Percentiles rank a stretch among this genome's conserved stretches.
These are phyloP conservation scores for Synanthedon vespiformis DNA, from an alignment of 2,888 invertebrate species.

Conservation along the genomic window DNA sequence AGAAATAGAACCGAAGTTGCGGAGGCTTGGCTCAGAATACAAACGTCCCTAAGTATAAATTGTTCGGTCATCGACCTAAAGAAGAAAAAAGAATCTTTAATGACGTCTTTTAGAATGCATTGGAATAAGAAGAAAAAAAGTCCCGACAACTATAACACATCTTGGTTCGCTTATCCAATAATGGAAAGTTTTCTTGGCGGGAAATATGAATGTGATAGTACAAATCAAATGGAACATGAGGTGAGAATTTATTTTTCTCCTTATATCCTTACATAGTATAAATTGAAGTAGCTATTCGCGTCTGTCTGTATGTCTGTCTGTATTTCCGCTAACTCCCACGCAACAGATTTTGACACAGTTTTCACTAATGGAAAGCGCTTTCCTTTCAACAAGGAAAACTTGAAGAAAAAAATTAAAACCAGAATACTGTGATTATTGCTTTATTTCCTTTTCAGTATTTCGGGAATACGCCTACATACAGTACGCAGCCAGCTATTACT, in stretches of 20 bases:
- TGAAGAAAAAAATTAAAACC: not conserved
- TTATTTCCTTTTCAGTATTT: conserved; percentile 16
- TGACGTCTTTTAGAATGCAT: conserved; percentile 54
- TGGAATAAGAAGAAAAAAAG: conserved; percentile 35
- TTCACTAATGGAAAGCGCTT: too few species aligned
- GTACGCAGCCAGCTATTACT: conserved; percentile 13
- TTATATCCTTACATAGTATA: too few species aligned
- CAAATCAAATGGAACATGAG: conserved; percentile 39
- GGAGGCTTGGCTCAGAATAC: conserved; percentile 53
- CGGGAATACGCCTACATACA: conserved; percentile 11
- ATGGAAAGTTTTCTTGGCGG: conserved; percentile 57
- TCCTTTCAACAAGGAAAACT: too few species aligned
- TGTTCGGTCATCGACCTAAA: conserved; percentile 44
- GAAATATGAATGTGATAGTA: conserved; percentile 45
- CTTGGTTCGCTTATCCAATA: conserved; percentile 53
- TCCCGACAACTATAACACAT: conserved; percentile 30
- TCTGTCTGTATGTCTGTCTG: too few species aligned
- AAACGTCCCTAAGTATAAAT: conserved; percentile 31
- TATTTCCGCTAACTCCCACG: too few species aligned
- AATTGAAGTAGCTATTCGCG: too few species aligned
- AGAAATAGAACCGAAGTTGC: conserved; percentile 43
- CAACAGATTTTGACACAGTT: too few species aligned
- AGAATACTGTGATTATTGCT: not conserved
- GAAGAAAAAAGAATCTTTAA: conserved; percentile 58
- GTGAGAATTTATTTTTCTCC: conserved; percentile 14